Evolutionary conservation across 2,797 vertebrate species (phyloP), one percentile per base, ranked within the genome.

Genomic region (Alca torda): DNA sequence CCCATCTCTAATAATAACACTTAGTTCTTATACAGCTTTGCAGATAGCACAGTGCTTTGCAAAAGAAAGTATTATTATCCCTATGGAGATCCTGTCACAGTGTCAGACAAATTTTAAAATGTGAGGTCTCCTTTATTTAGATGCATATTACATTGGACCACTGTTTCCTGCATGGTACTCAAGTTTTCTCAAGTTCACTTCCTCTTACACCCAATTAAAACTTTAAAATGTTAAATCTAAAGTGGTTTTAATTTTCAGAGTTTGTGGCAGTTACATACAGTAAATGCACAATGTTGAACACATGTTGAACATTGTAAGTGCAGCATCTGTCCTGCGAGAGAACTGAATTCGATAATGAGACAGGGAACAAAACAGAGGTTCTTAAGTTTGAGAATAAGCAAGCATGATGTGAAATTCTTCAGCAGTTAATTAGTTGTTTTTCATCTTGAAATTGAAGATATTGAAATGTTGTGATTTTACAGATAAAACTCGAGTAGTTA

Each of bases 1-100:
- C 50, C 60, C 39, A 54, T 85, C 24, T 4, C 75, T 80, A 77
- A 80, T 89, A 89, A 60, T 82, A 96, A 87, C 75, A 70, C 51
- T 88, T 91, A 84, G 90, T 39, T 90, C 75, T 92, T 93, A 48
- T 53, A 87, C 39, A 85, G 89, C 84, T 93, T 94, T 92, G 72
- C 72, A 77, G 80, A 64, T 84, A 92, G 70, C 87, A 78, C 15
- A 80, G 78, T 68, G 78, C 72, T 87, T 93, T 90, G 68, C 20
- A 61, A 90, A 90, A 67, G 41, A 46, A 90, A 92, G 60, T 80
- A 61, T 90, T 64, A 61, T 95, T 95, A 89, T 94, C 92, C 88
- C 90, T 83, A 41, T 72, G 88, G 75, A 93, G 86, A 80, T 85
- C 46, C 78, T 95, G 84, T 91, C 95, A 95, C 46, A n/a, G n/a